Base-by-base conservation (phyloP, 2,797 vertebrate genomes). In the Onychomys arenicola region DNA sequence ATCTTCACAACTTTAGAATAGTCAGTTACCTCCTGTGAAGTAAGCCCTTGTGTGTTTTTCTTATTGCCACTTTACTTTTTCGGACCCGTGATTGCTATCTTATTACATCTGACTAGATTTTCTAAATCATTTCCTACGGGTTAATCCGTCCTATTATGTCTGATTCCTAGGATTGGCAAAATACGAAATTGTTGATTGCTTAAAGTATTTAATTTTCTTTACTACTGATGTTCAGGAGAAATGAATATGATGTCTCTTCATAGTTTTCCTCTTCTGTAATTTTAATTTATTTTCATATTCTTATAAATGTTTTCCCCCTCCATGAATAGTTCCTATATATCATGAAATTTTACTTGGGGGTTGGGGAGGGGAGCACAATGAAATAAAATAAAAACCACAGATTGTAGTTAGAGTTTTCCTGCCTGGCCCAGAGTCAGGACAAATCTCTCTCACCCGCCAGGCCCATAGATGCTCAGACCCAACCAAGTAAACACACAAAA, bases 351-450 rank as follows among this genome's bases (percentile, higher is more conserved):
- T 65, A 40, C 25, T 52, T 85, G 6, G 5, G 16, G 17, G 46
- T 77, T 16, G 81, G 32, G 32, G 81, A 27, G 32, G 27, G 32
- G 78, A 78, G 90, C 6, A 78, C 23, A 61, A 90, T 67, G 52
- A 84, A 80, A 32, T 82, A 84, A 93, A 94, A 90, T 75, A 73
- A 92, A 91, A 92, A 52, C 81, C n/a, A 65, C 29, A 63, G 29
- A 49, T 92, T n/a, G n/a, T n/a, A n/a, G n/a, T n/a, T n/a, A n/a
- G n/a, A n/a, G n/a, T n/a, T n/a, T n/a, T n/a, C n/a, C n/a, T n/a
- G n/a, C n/a, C n/a, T n/a, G n/a, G n/a, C n/a, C n/a, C n/a, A n/a
- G n/a, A n/a, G n/a, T n/a, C n/a, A n/a, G n/a, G n/a, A n/a, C n/a
- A n/a, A n/a, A n/a, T n/a, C n/a, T n/a, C n/a, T n/a, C n/a, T n/a